Evolutionary conservation across 2,888 invertebrate genomes (phyloP), one percentile per base, ranked within the genome.

Genomic region (Clistopyga incitator): DNA sequence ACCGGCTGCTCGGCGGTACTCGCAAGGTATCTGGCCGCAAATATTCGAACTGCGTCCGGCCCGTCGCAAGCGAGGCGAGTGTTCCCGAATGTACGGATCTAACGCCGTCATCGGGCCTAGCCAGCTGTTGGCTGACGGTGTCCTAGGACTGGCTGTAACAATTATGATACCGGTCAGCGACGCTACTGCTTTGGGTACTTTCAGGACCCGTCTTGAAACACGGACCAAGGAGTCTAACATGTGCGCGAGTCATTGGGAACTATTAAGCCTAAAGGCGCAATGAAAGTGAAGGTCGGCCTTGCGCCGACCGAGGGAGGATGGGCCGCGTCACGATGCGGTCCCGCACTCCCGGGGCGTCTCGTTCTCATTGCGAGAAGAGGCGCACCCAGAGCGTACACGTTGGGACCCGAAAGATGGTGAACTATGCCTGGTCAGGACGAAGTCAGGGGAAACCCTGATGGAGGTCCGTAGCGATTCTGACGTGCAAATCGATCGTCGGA

Each of bases 401-500:
- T 59, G 72, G 72, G 95, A 95, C 95, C 95, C 95, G 95, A 96
- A 96, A 95, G 95, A 95, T 95, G 95, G 95, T 95, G 95, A 95
- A 95, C 95, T 95, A 95, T 95, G 95, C 95, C 95, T 95, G 95
- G 94, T 94, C 94, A 95, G 95, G 95, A 94, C 93, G 95, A 95
- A 95, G 95, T 94, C 95, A 94, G 94, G 94, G 95, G 95, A 95
- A 95, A 95, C 95, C 94, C 94, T 95, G 95, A 94, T 95, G 95
- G 95, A 96, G 94, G 95, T 95, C 95, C 95, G 95, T 93, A 95
- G 95, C 95, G 95, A 94, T 95, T 95, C 95, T 96, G 96, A 96
- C 95, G 95, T 96, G 96, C 96, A 96, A 96, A 96, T 96, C 96
- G 96, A 95, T 96, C 95, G 95, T 96, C 95, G 93, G 95, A 96